Evolutionary conservation across 2,888 invertebrate genomes (phyloP).

Genomic region (Pterobdella sp.): DNA sequence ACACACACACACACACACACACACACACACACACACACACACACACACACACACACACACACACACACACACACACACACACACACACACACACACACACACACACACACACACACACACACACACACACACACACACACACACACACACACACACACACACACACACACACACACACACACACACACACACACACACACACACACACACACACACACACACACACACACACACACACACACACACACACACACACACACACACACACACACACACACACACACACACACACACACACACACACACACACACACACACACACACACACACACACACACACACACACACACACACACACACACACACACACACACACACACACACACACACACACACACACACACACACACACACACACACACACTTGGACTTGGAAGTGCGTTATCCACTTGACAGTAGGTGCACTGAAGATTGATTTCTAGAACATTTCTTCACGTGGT

Average conservation of each 20-base stretch:
- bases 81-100: neutral
- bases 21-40: neutral
- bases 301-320: neutral
- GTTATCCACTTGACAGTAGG: too few species aligned
- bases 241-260: neutral
- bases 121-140: neutral
- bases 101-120: neutral
- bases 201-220: neutral
- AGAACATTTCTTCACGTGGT: too few species aligned
- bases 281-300: neutral
- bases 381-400: neutral
- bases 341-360: neutral
- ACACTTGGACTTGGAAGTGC: too few species aligned
- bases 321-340: neutral
- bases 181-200: neutral
- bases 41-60: neutral
- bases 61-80: neutral
- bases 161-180: neutral
- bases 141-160: neutral
- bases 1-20: neutral
- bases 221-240: neutral
- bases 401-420: neutral
- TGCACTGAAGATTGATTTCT: too few species aligned
- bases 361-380: neutral
- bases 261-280: neutral